Evolutionary conservation across 1,140 invertebrate genomes (phyloP).

Genomic region (Polyergus mexicanus): DNA sequence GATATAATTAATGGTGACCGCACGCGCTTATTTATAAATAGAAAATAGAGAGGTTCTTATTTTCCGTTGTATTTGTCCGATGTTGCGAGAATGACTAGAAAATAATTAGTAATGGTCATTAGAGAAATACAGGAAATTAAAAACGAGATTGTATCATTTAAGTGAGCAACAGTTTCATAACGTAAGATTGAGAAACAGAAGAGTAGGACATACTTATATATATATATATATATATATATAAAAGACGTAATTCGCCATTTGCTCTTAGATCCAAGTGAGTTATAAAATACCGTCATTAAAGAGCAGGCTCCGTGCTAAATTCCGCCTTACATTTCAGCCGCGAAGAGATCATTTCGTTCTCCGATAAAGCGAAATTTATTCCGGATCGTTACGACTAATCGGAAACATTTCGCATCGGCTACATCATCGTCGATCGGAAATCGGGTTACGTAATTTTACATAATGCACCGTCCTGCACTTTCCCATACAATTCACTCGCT

Average conservation of each 20-base stretch:
- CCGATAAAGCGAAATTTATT: constrained; percentile 50
- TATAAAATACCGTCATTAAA: constrained; percentile 47
- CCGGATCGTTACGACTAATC: constrained; percentile 18
- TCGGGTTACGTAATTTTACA: constrained; percentile 43
- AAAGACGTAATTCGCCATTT: background rate
- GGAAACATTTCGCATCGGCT: constrained; percentile 21
- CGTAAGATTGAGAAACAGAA: background rate
- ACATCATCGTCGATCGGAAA: constrained; percentile 30
- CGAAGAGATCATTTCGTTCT: constrained; percentile 1
- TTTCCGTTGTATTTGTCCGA: background rate
- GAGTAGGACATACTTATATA: background rate
- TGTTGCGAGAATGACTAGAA: background rate
- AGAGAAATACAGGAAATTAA: background rate
- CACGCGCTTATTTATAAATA: background rate
- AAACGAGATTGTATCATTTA: background rate
- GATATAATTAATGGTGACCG: background rate
- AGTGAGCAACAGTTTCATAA: constrained; percentile 9
- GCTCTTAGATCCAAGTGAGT: constrained; percentile 3
- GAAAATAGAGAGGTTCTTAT: background rate
- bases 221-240: background rate
- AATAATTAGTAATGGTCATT: background rate
- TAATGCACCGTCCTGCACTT: background rate
- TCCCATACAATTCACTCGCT: constrained; percentile 22
- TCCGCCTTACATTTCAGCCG: constrained; percentile 2
- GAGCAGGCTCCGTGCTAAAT: constrained; percentile 1